Evolutionary conservation across 2,113 vertebrate species (phyloP), one percentile per base, ranked within the genome.

Genomic region (Festucalex cinctus): DNA sequence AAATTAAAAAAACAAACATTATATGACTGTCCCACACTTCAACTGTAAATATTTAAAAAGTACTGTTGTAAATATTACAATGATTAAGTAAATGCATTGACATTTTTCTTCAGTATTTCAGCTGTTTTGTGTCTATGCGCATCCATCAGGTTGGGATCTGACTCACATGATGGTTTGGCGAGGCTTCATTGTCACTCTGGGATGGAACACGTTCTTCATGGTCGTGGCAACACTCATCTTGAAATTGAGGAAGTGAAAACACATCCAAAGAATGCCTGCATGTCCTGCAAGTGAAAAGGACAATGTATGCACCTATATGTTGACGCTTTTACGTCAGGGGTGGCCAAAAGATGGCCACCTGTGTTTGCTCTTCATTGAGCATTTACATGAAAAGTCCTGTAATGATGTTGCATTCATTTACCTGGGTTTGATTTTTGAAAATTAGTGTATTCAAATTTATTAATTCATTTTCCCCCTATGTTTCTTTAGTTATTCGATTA

Each of bases 181-280:
- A 51, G 91, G 91, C 43, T 93, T 93, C 3, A 88, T 81, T 0
- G 87, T 92, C 73, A 92, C 91, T 24, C 69, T 93, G 24, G 91
- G 89, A 46, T 93, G 92, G 91, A 93, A 90, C 83, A 88, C 87
- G 0, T 92, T 93, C 87, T 93, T 92, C 85, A 73, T 93, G 63
- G 72, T 92, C 76, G 69, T 93, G 71, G 91, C 92, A 14, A 93
- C 90, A 0, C 74, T 93, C 82, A 93, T 93, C 83, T 65, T 93
- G 22, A 93, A 93, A 78, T 79, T 93, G 44, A 87, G 91, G 75
- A 89, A 79, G 10, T 93, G 85, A 91, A 66, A 61, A 57, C n/a
- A 72, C 36, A 53, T 63, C 35, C 44, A 59, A 65, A 63, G 44
- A 54, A 53, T 53, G 51, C 22, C 65, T 36, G 58, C 20, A 49